These are phyloP conservation scores for Chalcis sispes DNA, from an alignment of 2,888 invertebrate species.

Conservation along the genomic window DNA sequence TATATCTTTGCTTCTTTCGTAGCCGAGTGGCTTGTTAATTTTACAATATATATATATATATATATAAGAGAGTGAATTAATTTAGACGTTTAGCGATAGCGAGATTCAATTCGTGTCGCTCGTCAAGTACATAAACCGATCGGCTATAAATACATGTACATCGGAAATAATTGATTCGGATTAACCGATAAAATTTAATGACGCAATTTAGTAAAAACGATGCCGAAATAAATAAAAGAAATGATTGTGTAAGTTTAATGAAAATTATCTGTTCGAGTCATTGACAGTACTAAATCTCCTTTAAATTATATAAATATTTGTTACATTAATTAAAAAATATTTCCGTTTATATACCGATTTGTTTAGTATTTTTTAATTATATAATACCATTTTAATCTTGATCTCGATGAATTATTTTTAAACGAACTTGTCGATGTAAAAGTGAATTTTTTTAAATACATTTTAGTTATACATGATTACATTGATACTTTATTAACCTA, in stretches of 20 bases:
- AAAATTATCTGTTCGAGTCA: slow-evolving; percentile 13
- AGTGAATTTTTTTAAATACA: too few species aligned
- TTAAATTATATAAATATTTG: neutral
- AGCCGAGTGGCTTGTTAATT: slow-evolving; percentile 14
- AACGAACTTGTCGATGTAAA: too few species aligned
- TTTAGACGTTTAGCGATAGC: slow-evolving; percentile 40
- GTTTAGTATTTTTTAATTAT: too few species aligned
- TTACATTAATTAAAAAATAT: too few species aligned
- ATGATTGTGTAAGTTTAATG: slow-evolving; percentile 20
- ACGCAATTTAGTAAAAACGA: neutral
- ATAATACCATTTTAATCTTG: too few species aligned
- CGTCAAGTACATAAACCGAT: slow-evolving; percentile 26
- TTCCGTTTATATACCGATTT: too few species aligned
- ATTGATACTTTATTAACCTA: too few species aligned
- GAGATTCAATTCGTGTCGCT: neutral
- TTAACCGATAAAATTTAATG: slow-evolving; percentile 39
- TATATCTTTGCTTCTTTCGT: slow-evolving; percentile 9
- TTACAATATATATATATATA: slow-evolving; percentile 6
- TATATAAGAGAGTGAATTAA: slow-evolving; percentile 27
- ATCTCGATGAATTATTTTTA: too few species aligned
- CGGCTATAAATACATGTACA: neutral
- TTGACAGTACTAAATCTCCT: neutral
- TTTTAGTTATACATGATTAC: too few species aligned
- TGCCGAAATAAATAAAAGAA: slow-evolving; percentile 15
- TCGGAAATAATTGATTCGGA: slow-evolving; percentile 36